Percentiles rank a stretch among this genome's conserved stretches.
phyloP scores from a whole-genome alignment of 2,797 vertebrate species.

The Saxicola maurus region DNA sequence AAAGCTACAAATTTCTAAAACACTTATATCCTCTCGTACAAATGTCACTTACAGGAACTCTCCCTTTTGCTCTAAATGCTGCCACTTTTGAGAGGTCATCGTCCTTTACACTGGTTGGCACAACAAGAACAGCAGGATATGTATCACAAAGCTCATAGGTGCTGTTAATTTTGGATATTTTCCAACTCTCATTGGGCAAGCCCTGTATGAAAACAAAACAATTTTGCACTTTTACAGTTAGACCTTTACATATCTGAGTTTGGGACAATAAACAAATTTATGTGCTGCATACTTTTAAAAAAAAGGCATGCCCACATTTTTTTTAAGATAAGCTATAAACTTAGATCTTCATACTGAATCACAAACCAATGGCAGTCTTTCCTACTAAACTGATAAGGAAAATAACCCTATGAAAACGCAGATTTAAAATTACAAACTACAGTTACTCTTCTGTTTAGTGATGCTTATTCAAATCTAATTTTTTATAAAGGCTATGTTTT shows the following conservation, averaged over 20 bases:
- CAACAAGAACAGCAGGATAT: constrained; percentile 87
- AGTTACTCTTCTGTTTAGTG: not conserved
- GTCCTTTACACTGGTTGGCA: constrained; percentile 89
- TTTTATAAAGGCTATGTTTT: not conserved
- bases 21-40: not conserved
- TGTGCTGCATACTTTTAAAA: fast-evolving
- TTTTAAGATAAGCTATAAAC: not conserved
- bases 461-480: not conserved
- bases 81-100: constrained; percentile 88
- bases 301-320: not conserved
- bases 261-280: not conserved
- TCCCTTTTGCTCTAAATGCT: constrained; percentile 87
- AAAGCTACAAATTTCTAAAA: not conserved
- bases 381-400: not conserved
- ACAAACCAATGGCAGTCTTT: not conserved
- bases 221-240: not conserved
- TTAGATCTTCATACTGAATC: not conserved
- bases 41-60: constrained; percentile 85
- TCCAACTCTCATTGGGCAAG: constrained; percentile 96
- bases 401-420: not conserved
- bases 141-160: constrained; percentile 92
- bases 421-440: not conserved
- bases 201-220: constrained; percentile 73
- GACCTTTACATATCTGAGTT: not conserved
- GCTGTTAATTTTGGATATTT: constrained; percentile 90